Percentiles rank a stretch among this genome's conserved stretches.
These are phyloP conservation scores for Hyperopisus bebe DNA, from an alignment of 2,113 vertebrate species.

Conservation along the genomic window DNA sequence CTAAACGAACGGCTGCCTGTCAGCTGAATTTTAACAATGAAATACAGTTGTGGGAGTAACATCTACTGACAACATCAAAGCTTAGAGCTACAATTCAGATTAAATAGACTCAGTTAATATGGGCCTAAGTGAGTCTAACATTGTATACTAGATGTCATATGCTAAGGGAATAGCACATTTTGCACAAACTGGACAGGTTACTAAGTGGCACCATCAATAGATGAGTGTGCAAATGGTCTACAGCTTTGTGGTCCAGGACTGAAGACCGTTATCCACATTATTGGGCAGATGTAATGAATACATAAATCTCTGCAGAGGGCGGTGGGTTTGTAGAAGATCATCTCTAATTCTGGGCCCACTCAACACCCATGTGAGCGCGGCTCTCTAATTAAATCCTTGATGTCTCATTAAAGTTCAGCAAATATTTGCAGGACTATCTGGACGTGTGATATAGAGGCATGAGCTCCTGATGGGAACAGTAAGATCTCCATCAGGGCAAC, in stretches of 20 bases:
- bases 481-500: background rate
- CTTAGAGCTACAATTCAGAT: background rate
- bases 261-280: background rate
- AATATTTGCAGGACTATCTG: slow-evolving; percentile 19
- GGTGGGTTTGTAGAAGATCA: background rate
- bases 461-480: background rate
- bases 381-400: slow-evolving; percentile 14
- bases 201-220: background rate
- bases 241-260: background rate
- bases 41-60: background rate
- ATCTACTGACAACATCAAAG: background rate
- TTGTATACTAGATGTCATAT: background rate
- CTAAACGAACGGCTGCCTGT: background rate
- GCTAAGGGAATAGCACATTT: background rate
- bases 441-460: background rate
- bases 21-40: background rate
- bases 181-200: background rate
- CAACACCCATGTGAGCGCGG: background rate
- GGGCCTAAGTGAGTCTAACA: background rate
- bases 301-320: background rate
- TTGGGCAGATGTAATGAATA: background rate
- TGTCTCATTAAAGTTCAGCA: slow-evolving; percentile 22
- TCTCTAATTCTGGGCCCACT: background rate
- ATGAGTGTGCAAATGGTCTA: background rate
- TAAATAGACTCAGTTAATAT: background rate